Evolutionary conservation across 2,797 vertebrate genomes (phyloP), one percentile per base, ranked within the genome.

Genomic region (Poeciliopsis presidionis): DNA sequence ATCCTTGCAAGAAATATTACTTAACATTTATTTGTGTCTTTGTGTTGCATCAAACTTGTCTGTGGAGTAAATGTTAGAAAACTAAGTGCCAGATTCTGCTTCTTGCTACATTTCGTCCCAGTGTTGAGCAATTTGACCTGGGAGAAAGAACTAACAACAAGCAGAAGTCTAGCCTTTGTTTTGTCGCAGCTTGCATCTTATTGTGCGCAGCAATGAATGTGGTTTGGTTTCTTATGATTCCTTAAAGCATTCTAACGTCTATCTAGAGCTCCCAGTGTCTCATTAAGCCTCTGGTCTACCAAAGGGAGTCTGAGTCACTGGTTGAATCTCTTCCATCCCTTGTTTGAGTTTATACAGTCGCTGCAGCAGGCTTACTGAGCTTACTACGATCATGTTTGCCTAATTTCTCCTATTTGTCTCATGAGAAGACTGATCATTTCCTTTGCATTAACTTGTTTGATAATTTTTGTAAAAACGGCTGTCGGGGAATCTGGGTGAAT

Each of bases 301-400:
- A 78, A 69, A 72, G 43, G 63, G 49, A 77, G 78, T 18, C 30
- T 88, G 92, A 93, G 90, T 92, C 91, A 92, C 72, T 1, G 4
- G 70, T 77, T 92, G 89, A 90, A 84, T 87, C 53, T 13, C 25
- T 74, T 90, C 93, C 91, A 93, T 77, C 86, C 89, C 89, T 93
- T 92, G 88, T 92, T 86, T 80, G 43, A 82, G 51, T 84, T 78
- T 47, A 75, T 81, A 61, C 72, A 79, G 80, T 47, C 76, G 85
- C 80, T 78, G 71, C 70, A 77, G 76, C 51, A 43, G 77, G 49
- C 41, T 76, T 69, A 30, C 22, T 57, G 33, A 0, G 13, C 51
- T 51, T 4, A 57, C 7, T 69, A 14, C 57, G 49, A 53, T 55
- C 28, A 4, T 61, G 20, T 59, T 79, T 73, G 7, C 57, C 47